Evolutionary conservation across 2,797 vertebrate genomes (phyloP).

Genomic region (Typhlichthys subterraneus): DNA sequence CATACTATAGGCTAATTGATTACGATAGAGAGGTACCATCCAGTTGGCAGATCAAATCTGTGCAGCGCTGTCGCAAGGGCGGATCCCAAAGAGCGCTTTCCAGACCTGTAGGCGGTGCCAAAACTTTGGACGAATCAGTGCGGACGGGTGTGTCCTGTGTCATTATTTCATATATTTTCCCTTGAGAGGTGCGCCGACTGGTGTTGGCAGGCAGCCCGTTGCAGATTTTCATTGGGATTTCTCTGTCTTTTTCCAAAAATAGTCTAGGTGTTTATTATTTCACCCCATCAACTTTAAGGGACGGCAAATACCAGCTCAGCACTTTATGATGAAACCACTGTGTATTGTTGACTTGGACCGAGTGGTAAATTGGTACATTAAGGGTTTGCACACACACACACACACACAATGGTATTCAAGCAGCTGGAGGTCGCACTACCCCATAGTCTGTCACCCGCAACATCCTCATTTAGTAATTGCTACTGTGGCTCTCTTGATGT

Average conservation of each 20-base stretch:
- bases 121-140: constrained; percentile 78
- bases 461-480: constrained; percentile 32
- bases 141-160: constrained; percentile 51
- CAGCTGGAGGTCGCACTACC: neutral
- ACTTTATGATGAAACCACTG: neutral
- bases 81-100: constrained; percentile 22
- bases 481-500: constrained; percentile 5
- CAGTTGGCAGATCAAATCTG: constrained; percentile 58
- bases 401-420: constrained; percentile 18
- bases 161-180: constrained; percentile 21
- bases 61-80: constrained; percentile 49
- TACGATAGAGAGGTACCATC: constrained; percentile 36
- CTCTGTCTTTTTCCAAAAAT: neutral
- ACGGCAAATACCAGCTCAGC: neutral
- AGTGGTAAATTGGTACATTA: constrained; percentile 13
- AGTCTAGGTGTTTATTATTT: neutral
- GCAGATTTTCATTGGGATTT: constrained; percentile 5
- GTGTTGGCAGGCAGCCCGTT: constrained; percentile 46
- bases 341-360: constrained; percentile 4
- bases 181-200: constrained; percentile 72
- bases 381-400: constrained; percentile 6
- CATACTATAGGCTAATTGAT: constrained; percentile 1
- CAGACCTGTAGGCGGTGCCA: constrained; percentile 51
- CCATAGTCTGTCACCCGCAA: constrained; percentile 14
- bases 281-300: neutral